Evolutionary conservation across 2,797 vertebrate genomes (phyloP).

Genomic region (Pelobates cultripes): DNA sequence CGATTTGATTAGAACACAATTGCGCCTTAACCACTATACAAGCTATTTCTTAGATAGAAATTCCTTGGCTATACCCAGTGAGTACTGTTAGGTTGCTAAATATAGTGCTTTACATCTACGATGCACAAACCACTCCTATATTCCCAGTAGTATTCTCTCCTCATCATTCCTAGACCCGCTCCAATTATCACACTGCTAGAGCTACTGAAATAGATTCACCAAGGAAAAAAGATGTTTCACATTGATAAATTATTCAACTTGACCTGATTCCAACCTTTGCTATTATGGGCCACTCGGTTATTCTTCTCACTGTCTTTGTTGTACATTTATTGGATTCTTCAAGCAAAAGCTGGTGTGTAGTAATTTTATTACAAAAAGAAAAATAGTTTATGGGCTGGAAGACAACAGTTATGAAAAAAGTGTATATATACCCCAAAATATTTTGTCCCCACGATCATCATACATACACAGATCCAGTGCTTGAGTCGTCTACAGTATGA

Average conservation of each 20-base stretch:
- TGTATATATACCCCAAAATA: background rate
- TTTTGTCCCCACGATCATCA: too few relatives aligned
- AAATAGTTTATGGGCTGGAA: background rate
- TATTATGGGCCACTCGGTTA: background rate
- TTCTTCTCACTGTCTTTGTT: background rate
- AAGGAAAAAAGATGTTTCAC: constrained; percentile 2
- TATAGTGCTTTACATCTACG: background rate
- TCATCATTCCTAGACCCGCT: background rate
- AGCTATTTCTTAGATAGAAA: too few relatives aligned
- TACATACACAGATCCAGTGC: too few relatives aligned
- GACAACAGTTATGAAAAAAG: background rate
- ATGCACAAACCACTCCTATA: background rate
- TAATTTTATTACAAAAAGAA: background rate
- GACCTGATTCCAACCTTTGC: constrained; percentile 4
- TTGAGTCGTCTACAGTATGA: too few relatives aligned
- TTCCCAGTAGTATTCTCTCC: background rate
- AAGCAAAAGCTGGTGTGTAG: background rate
- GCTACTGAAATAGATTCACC: background rate
- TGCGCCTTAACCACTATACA: too few relatives aligned
- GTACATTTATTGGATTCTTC: background rate
- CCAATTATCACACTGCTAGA: constrained; percentile 3
- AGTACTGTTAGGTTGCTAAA: background rate
- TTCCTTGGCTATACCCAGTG: too few relatives aligned
- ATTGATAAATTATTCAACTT: constrained; percentile 12
- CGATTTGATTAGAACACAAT: too few relatives aligned